phyloP scores from a whole-genome alignment of 2,797 vertebrate species.

The Buphagus erythrorhynchus region DNA sequence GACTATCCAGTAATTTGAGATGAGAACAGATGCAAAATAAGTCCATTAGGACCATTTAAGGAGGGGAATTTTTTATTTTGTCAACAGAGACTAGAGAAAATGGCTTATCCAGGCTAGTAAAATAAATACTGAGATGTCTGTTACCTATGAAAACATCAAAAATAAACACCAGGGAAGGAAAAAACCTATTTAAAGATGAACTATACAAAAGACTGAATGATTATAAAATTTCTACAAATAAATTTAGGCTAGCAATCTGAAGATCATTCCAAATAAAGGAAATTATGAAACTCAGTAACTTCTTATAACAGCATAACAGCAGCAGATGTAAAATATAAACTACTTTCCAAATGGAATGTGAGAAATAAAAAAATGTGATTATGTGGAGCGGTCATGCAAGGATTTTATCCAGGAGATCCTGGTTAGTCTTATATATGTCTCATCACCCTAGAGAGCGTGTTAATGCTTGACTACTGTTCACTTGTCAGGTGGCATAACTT shows the following conservation, averaged over 20 bases:
- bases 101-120: background rate
- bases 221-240: background rate
- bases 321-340: background rate
- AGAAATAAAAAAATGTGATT: background rate
- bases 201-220: background rate
- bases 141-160: background rate
- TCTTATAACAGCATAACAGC: background rate
- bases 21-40: background rate
- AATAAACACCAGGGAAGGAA: background rate
- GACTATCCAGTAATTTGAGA: background rate
- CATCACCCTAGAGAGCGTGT: fast-evolving
- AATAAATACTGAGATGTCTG: background rate
- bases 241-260: background rate
- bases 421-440: background rate
- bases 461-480: background rate
- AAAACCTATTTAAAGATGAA: background rate
- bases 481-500: background rate
- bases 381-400: background rate
- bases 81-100: background rate
- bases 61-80: background rate
- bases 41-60: background rate
- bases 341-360: background rate
- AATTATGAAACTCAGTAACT: background rate
- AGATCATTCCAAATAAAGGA: background rate
- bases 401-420: background rate